Conservation (phyloP, 2,797 vertebrate species). For the Gephyroberyx darwinii region DNA sequence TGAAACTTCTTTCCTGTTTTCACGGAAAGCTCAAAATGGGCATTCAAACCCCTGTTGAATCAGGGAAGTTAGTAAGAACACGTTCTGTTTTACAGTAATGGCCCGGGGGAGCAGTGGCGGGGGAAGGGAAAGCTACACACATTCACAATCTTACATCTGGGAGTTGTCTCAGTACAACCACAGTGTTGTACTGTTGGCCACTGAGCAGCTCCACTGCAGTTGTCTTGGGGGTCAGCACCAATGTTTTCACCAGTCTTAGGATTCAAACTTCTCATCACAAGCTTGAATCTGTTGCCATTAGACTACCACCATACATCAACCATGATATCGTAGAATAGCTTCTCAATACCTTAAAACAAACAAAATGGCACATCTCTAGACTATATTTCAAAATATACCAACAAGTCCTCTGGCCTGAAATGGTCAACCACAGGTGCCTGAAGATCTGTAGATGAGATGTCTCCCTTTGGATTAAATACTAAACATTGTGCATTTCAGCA, state of each 20-base stretch:
- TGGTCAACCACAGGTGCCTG: constrained; percentile 53
- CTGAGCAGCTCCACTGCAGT: not conserved
- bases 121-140: constrained; percentile 8
- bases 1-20: constrained; percentile 29
- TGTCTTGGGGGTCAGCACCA: constrained; percentile 14
- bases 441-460: constrained; percentile 53
- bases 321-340: not conserved
- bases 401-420: constrained; percentile 27
- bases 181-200: constrained; percentile 2
- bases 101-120: not conserved
- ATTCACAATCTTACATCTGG: constrained; percentile 4
- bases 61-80: not conserved
- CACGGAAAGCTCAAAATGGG: not conserved
- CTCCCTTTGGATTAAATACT: constrained; percentile 44
- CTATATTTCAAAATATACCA: not conserved
- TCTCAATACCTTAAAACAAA: no score
- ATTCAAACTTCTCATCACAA: constrained; percentile 4
- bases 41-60: not conserved
- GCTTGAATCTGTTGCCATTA: not conserved
- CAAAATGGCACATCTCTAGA: no score
- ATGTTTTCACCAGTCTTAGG: not conserved
- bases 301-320: constrained; percentile 4
- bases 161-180: constrained; percentile 18
- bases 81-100: not conserved
- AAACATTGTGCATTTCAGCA: constrained; percentile 39